Evolutionary conservation across 2,113 vertebrate genomes (phyloP), one percentile per base, ranked within the genome.

Genomic region (Mormyrus lacerda): DNA sequence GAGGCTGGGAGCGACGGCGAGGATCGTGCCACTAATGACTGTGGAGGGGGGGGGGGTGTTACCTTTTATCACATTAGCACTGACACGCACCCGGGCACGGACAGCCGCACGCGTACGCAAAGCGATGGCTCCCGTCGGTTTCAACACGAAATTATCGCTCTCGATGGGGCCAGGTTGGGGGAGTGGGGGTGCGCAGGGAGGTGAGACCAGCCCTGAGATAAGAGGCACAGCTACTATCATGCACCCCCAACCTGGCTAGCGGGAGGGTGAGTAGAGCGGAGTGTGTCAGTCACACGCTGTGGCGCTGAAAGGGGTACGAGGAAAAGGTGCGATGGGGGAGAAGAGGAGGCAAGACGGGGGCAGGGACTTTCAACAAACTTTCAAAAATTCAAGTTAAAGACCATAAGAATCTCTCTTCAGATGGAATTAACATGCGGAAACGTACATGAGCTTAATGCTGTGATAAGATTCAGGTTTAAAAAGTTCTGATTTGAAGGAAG

Each of bases 241-340:
- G 19, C 24, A 10, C 83, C 83, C 83, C 8, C 5, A 17, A 9
- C 19, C 11, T 21, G 51, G 76, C 31, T 4, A 45, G 8, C 17
- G 2, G 35, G 39, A 45, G 79, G 39, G 39, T 15, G 79, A 87
- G 88, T 91, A 87, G 87, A 90, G 88, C 69, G 21, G 86, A 79
- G 73, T 90, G 89, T 45, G 82, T 84, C 44, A 84, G 44, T 24
- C 44, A 47, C 82, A 84, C 24, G 82, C 44, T 84, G 82, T 42
- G 39, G 4, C 0, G 17, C 79, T 45, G 79, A 24, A 82, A 82
- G 89, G 65, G 88, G 50, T 85, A 79, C 65, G 86, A 88, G 89
- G 90, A 91, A 91, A 85, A 91, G 91, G 91, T 61, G 90, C 11
- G 31, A 11, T 10, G 24, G 27, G 15, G 27, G 10, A 13, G 15